Evolutionary conservation across 2,113 vertebrate species (phyloP).

Genomic region (Podarcis raffonei): DNA sequence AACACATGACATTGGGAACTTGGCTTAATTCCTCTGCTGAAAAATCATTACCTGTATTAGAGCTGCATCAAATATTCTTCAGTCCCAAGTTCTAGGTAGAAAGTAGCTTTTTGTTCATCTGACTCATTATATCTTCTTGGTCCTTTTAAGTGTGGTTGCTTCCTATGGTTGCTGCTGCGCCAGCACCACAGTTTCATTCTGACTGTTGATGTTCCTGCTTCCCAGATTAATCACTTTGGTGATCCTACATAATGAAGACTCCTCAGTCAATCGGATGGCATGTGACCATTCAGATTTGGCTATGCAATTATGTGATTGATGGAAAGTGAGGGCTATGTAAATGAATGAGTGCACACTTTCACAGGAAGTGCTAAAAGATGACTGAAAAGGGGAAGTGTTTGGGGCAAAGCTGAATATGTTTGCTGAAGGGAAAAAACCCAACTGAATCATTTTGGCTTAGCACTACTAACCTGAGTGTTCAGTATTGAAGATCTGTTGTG

Average conservation of each 20-base stretch:
- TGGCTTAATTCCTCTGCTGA: not conserved
- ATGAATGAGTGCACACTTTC: not conserved
- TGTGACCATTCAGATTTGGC: not conserved
- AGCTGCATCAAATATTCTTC: not conserved
- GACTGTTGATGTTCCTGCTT: not conserved
- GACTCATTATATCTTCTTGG: too few species aligned
- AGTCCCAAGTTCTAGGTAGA: not conserved
- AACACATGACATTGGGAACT: not conserved
- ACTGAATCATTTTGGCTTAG: not conserved
- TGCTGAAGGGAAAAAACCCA: not conserved
- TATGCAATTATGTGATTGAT: not conserved
- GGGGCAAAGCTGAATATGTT: not conserved
- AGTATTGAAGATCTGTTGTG: too few species aligned
- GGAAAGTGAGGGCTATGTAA: not conserved
- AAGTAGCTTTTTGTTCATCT: not conserved
- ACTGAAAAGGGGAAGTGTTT: not conserved
- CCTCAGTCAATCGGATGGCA: not conserved
- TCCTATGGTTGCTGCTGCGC: not conserved
- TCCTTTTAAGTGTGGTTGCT: not conserved
- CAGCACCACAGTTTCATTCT: not conserved
- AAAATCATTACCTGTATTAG: conserved; percentile 3
- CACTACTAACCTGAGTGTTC: not conserved
- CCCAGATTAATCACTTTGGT: too few species aligned
- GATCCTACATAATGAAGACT: not conserved
- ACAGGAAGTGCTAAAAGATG: not conserved